Evolutionary conservation across 2,888 invertebrate genomes (phyloP).

Genomic region (Nycteola revayana): DNA sequence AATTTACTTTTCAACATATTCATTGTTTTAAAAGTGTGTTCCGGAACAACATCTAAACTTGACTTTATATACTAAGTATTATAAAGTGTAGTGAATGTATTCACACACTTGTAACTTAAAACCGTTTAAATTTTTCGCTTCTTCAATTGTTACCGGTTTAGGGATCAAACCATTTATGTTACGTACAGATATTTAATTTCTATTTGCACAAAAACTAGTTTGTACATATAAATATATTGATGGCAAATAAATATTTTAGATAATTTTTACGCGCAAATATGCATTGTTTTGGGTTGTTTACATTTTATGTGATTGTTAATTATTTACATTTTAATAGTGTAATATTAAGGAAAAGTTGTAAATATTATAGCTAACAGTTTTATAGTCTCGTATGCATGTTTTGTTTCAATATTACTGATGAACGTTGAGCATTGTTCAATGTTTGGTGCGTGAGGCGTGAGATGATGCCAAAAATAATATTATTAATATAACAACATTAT

Average conservation of each 20-base stretch:
- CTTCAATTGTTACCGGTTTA: slow-evolving; percentile 27
- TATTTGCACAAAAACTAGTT: slow-evolving; percentile 33
- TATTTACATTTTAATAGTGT: slow-evolving; percentile 28
- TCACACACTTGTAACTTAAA: too few relatives aligned
- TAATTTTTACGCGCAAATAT: slow-evolving; percentile 26
- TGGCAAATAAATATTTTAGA: slow-evolving; percentile 28
- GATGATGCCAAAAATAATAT: slow-evolving; percentile 56
- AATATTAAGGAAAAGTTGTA: slow-evolving; percentile 33
- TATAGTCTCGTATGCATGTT: slow-evolving; percentile 34
- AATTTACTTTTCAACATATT: too few relatives aligned
- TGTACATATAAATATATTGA: slow-evolving; percentile 19
- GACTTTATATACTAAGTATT: too few relatives aligned
- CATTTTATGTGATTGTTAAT: slow-evolving; percentile 31
- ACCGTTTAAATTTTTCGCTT: slow-evolving; percentile 1
- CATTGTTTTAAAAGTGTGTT: too few relatives aligned
- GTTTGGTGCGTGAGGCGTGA: slow-evolving; percentile 55
- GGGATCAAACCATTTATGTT: slow-evolving; percentile 34
- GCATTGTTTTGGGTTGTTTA: slow-evolving; percentile 24
- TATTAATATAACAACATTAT: slow-evolving; percentile 53
- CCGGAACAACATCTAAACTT: too few relatives aligned
- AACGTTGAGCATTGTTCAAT: slow-evolving; percentile 68
- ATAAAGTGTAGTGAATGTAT: too few relatives aligned
- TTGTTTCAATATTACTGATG: slow-evolving; percentile 42
- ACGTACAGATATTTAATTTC: slow-evolving; percentile 21
- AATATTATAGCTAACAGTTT: slow-evolving; percentile 36